Conservation (phyloP, 2,888 invertebrate genomes). For the Cataglyphis livida region DNA sequence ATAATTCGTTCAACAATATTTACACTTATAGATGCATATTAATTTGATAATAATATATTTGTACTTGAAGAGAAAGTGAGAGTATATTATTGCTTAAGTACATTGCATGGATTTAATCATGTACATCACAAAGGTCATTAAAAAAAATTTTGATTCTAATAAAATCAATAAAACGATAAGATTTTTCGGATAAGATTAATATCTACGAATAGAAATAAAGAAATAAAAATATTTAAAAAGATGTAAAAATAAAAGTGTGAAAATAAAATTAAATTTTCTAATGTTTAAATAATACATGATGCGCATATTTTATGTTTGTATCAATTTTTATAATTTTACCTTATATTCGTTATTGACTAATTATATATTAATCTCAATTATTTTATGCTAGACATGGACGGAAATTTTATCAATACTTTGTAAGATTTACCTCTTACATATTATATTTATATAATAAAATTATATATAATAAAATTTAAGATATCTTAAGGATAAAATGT, state of each 20-base stretch:
- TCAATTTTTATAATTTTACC: slow-evolving; percentile 12
- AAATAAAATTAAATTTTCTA: slow-evolving; percentile 39
- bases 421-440: slow-evolving; percentile 14
- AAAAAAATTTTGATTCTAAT: background rate
- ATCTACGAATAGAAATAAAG: background rate
- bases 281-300: background rate
- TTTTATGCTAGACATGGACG: slow-evolving; percentile 32
- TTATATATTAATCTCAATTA: background rate
- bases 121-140: background rate
- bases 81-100: background rate
- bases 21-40: slow-evolving; percentile 6
- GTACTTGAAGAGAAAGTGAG: slow-evolving; percentile 19
- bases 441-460: background rate
- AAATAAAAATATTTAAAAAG: slow-evolving; percentile 16
- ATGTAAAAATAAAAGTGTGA: background rate
- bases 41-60: slow-evolving; percentile 35
- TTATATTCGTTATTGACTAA: background rate
- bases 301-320: background rate
- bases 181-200: background rate
- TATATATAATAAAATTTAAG: background rate
- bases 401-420: slow-evolving; percentile 10
- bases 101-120: background rate
- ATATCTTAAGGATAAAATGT: slow-evolving; percentile 2
- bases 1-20: slow-evolving; percentile 5
- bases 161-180: background rate